Evolutionary conservation across 2,888 invertebrate genomes (phyloP).

Genomic region (Drosophila ustulata): DNA sequence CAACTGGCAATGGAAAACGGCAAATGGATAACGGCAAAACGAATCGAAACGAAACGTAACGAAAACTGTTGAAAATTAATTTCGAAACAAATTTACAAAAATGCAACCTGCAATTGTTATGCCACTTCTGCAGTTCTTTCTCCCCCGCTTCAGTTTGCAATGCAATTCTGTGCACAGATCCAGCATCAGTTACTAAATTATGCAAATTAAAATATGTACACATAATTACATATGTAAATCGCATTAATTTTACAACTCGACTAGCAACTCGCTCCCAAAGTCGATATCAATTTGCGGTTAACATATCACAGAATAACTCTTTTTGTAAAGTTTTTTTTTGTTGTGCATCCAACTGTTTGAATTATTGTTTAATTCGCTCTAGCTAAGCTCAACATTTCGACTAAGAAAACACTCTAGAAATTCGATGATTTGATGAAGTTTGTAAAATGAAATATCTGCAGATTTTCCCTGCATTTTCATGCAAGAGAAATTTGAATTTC

Average conservation of each 20-base stretch:
- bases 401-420: background rate
- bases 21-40: conserved; percentile 26
- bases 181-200: conserved; percentile 69
- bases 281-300: conserved; percentile 71
- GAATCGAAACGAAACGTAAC: conserved; percentile 28
- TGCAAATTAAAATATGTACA: conserved; percentile 79
- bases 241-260: conserved; percentile 65
- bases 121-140: conserved; percentile 8
- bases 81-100: conserved; percentile 57
- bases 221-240: conserved; percentile 78
- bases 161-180: conserved; percentile 27
- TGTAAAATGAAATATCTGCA: background rate
- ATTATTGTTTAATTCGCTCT: conserved; percentile 25
- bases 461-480: background rate
- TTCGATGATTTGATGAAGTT: too few relatives aligned
- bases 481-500: background rate
- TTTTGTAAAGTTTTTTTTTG: conserved; percentile 17
- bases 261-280: conserved; percentile 47
- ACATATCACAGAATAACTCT: conserved; percentile 53
- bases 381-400: background rate
- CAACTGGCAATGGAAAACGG: conserved; percentile 25
- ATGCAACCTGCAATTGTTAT: conserved; percentile 46
- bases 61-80: conserved; percentile 71
- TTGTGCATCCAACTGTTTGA: conserved; percentile 18
- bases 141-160: background rate